These are phyloP conservation scores for Temnothorax nylanderi DNA, from an alignment of 1,140 invertebrate genomes.

Conservation along the genomic window DNA sequence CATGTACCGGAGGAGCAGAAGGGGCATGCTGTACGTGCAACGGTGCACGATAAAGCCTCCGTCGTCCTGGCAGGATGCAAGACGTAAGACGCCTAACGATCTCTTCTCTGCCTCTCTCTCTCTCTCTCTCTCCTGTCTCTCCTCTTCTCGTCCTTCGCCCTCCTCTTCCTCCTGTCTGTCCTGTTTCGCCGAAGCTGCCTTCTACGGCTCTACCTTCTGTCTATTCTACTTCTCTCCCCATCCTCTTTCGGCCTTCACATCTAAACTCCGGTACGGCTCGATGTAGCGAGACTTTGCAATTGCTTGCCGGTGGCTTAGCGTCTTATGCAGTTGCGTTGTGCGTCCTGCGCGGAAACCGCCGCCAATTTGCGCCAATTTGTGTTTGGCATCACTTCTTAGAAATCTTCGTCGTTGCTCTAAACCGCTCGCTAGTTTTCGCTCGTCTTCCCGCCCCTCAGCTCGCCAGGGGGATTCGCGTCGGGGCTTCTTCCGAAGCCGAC, in stretches of 20 bases:
- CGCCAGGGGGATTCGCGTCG: not conserved
- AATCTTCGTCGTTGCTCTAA: constrained; percentile 75
- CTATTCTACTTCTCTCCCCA: constrained; percentile 54
- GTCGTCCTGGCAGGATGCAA: constrained; percentile 81
- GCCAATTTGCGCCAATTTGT: constrained; percentile 85
- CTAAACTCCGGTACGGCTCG: constrained; percentile 69
- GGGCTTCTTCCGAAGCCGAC: constrained; percentile 20
- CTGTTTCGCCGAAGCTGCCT: constrained; percentile 40
- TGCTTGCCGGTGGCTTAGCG: constrained; percentile 84
- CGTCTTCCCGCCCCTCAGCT: constrained; percentile 22
- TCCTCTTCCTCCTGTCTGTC: constrained; percentile 24
- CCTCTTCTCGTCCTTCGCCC: not conserved
- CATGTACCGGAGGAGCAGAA: constrained; percentile 75
- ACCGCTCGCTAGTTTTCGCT: constrained; percentile 40
- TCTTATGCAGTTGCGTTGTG: constrained; percentile 72
- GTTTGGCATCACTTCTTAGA: constrained; percentile 82
- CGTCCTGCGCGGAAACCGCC: constrained; percentile 79
- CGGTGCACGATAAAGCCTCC: constrained; percentile 80
- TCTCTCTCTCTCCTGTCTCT: constrained; percentile 41
- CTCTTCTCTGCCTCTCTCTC: constrained; percentile 66
- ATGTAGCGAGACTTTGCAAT: constrained; percentile 82
- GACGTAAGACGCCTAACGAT: constrained; percentile 83
- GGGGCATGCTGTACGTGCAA: constrained; percentile 74
- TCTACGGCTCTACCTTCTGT: constrained; percentile 40
- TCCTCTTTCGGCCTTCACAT: constrained; percentile 63